phyloP scores from a whole-genome alignment of 2,797 vertebrate species.

The Acestrorhynchus altus region DNA sequence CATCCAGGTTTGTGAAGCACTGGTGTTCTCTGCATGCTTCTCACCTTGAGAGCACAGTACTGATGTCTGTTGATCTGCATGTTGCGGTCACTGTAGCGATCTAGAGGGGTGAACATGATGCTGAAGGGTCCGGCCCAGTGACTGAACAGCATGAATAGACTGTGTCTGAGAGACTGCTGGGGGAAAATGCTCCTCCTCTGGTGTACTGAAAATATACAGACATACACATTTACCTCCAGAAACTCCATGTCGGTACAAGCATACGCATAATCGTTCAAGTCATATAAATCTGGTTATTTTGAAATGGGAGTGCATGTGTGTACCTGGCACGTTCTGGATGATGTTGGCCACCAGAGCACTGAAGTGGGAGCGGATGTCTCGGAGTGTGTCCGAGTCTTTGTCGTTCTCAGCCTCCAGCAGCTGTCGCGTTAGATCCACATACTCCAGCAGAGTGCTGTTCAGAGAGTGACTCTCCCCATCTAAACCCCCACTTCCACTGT shows the following conservation, averaged over 20 bases:
- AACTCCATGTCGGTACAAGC: no score
- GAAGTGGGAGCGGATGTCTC: constrained; percentile 98
- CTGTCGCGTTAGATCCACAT: constrained; percentile 96
- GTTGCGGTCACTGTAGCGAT: constrained; percentile 98
- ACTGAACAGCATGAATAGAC: constrained; percentile 98
- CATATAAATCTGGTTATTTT: neutral
- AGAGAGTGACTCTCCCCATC: constrained; percentile 97
- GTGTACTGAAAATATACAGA: constrained; percentile 81
- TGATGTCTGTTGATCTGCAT: constrained; percentile 99
- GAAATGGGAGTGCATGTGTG: neutral
- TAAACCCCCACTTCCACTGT: constrained; percentile 93
- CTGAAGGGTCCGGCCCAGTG: constrained; percentile 99
- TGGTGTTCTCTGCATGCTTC: neutral
- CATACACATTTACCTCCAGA: no score
- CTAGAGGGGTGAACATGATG: constrained; percentile 99
- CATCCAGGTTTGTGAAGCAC: neutral
- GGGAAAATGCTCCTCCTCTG: constrained; percentile 98
- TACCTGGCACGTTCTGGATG: constrained; percentile 99
- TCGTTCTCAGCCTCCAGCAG: constrained; percentile 98
- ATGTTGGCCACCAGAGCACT: constrained; percentile 99
- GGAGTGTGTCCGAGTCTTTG: constrained; percentile 96
- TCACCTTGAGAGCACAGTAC: constrained; percentile 98
- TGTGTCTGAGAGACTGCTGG: constrained; percentile 97
- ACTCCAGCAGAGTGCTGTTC: constrained; percentile 94
- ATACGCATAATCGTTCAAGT: no score